Evolutionary conservation across 2,797 vertebrate species (phyloP).

Genomic region (Phrynocephalus forsythii): DNA sequence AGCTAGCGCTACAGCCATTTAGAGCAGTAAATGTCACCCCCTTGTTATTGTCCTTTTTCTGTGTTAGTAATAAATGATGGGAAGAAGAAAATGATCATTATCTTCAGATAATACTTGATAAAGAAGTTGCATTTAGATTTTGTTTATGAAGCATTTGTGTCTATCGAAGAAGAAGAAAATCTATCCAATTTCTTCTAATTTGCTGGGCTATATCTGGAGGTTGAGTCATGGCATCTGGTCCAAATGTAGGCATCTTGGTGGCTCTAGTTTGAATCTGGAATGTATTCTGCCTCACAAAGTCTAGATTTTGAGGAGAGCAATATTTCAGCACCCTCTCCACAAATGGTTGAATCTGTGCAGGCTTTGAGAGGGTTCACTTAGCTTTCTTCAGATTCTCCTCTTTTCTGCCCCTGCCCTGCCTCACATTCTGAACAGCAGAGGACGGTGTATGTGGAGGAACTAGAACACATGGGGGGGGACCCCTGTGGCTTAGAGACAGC

Average conservation of each 20-base stretch:
- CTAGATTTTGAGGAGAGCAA: neutral
- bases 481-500: no score
- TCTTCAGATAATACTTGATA: constrained; percentile 14
- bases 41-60: constrained; percentile 39
- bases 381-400: neutral
- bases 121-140: constrained; percentile 30
- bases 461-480: neutral
- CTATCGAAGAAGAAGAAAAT: neutral
- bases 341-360: neutral
- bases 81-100: constrained; percentile 27
- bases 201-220: neutral
- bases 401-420: neutral
- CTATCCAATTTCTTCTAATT: constrained; percentile 5
- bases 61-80: neutral
- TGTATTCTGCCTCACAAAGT: neutral
- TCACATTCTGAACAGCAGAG: neutral
- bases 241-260: no score
- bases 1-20: constrained; percentile 30
- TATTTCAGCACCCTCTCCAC: neutral
- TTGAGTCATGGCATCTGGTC: no score
- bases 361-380: no score
- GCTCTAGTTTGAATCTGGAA: neutral
- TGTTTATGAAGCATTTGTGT: constrained; percentile 20
- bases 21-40: constrained; percentile 34
- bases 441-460: no score